A percentile compares a stretch with the other conserved stretches of the same genome.
These are phyloP conservation scores for Autographa gamma DNA, from an alignment of 2,888 invertebrate species.

Conservation along the genomic window DNA sequence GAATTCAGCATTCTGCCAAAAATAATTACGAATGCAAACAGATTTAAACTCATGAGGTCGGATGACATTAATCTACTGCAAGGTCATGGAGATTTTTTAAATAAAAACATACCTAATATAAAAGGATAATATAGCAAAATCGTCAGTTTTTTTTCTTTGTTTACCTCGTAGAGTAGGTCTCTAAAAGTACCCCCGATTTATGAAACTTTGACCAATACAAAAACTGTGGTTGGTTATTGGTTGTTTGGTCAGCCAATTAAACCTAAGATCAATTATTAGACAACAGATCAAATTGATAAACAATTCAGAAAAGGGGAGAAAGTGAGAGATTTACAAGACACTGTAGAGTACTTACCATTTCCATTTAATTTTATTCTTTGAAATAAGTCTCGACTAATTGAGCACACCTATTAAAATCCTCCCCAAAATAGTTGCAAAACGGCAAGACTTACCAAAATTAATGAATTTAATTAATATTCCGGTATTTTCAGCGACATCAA, in stretches of 20 bases:
- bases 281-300: too few species aligned
- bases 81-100: constrained; percentile 27
- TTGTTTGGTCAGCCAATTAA: too few species aligned
- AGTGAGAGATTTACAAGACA: too few species aligned
- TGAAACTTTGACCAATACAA: too few species aligned
- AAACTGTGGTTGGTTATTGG: too few species aligned
- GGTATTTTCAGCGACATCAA: constrained; percentile 3
- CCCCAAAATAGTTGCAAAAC: not conserved
- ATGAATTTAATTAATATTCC: constrained; percentile 18
- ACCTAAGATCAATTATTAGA: too few species aligned
- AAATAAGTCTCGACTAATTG: not conserved
- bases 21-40: constrained; percentile 54
- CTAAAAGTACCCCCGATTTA: too few species aligned
- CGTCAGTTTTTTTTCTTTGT: too few species aligned
- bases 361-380: not conserved
- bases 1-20: constrained; percentile 53
- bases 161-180: too few species aligned
- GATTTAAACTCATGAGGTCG: constrained; percentile 38
- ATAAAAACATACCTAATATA: not conserved
- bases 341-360: too few species aligned
- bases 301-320: too few species aligned
- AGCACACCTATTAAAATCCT: not conserved
- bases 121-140: not conserved
- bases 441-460: not conserved
- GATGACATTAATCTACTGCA: constrained; percentile 34